These are phyloP conservation scores for Glomeris maerens DNA, from an alignment of 1,140 invertebrate genomes.

Conservation along the genomic window DNA sequence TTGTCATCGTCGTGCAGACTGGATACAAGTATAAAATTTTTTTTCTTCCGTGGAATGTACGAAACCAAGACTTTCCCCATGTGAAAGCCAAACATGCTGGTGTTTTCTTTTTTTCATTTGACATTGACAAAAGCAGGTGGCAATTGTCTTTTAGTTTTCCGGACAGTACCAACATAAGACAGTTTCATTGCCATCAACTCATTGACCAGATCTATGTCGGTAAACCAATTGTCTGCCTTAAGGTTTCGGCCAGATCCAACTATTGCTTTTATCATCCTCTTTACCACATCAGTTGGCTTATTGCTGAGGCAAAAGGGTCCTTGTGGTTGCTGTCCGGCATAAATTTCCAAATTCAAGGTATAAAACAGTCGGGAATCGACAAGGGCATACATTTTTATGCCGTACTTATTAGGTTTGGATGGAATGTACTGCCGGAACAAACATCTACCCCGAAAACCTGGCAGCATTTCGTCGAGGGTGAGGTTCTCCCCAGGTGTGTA, in stretches of 20 bases:
- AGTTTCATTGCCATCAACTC: neutral
- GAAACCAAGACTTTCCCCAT: conserved; percentile 25
- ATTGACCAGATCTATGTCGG: conserved; percentile 1
- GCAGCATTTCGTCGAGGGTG: conserved; percentile 16
- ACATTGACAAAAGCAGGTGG: conserved; percentile 20
- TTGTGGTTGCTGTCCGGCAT: neutral
- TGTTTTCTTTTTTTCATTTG: conserved; percentile 19
- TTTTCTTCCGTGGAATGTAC: conserved; percentile 18
- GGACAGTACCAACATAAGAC: conserved; percentile 22
- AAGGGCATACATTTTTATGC: conserved; percentile 20
- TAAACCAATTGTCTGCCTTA: conserved; percentile 15
- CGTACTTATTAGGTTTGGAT: conserved; percentile 20
- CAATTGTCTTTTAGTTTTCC: conserved; percentile 32
- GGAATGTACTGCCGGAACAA: conserved; percentile 17
- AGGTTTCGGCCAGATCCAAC: conserved; percentile 6
- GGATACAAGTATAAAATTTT: conserved; percentile 16
- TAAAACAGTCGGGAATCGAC: conserved; percentile 11
- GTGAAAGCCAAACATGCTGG: conserved; percentile 11
- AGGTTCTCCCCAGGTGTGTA: neutral
- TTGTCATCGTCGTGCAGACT: conserved; percentile 18
- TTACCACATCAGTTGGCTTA: conserved; percentile 4
- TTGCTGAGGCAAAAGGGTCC: neutral
- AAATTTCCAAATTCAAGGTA: conserved; percentile 9
- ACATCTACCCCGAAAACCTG: conserved; percentile 8
- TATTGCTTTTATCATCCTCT: conserved; percentile 1